phyloP scores from a whole-genome alignment of 2,888 invertebrate species.

The Girardia tigrina region DNA sequence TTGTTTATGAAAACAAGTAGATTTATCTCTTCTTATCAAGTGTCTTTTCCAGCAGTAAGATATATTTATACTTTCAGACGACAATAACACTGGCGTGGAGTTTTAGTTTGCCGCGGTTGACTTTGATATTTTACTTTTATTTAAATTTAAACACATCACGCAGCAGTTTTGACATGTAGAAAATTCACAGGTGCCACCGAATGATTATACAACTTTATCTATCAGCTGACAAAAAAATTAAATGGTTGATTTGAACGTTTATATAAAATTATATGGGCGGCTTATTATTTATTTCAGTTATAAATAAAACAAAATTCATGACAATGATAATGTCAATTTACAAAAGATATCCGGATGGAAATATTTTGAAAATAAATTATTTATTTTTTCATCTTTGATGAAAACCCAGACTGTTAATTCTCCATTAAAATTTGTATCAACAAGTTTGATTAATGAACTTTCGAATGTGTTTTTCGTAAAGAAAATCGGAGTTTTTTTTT shows the following conservation, averaged over 20 bases:
- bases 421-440: background rate
- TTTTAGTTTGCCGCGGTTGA: background rate
- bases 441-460: background rate
- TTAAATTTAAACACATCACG: constrained; percentile 14
- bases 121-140: constrained; percentile 11
- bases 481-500: too few relatives aligned
- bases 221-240: constrained; percentile 17
- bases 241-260: background rate
- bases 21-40: constrained; percentile 17
- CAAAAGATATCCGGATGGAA: background rate
- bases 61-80: constrained; percentile 23
- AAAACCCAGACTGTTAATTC: background rate
- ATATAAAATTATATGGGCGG: constrained; percentile 19
- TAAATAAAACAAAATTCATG: background rate
- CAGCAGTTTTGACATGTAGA: constrained; percentile 1
- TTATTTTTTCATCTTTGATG: background rate
- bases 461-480: too few relatives aligned
- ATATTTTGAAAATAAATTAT: background rate
- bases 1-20: constrained; percentile 11
- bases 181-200: constrained; percentile 7
- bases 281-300: constrained; percentile 16
- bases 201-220: background rate
- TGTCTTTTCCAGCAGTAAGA: constrained; percentile 12
- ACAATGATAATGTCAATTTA: constrained; percentile 13
- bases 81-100: constrained; percentile 23